These are phyloP conservation scores for Chloropsis hardwickii DNA, from an alignment of 2,113 vertebrate species.

Conservation along the genomic window DNA sequence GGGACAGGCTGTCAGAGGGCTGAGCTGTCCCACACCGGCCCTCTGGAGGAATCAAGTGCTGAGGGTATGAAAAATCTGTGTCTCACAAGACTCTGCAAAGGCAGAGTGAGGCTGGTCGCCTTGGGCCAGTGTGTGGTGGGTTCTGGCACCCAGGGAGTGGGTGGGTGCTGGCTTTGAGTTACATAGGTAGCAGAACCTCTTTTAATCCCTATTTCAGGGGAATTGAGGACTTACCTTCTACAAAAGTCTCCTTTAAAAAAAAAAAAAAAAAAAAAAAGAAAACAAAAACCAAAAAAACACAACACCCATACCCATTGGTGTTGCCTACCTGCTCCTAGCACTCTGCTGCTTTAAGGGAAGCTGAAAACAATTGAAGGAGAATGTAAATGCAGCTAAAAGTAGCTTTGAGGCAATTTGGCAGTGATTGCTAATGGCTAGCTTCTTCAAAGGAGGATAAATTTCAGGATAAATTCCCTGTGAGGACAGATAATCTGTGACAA, in stretches of 20 bases:
- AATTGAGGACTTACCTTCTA: neutral
- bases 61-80: neutral
- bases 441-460: neutral
- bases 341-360: neutral
- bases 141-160: neutral
- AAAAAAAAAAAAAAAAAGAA: too few relatives aligned
- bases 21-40: neutral
- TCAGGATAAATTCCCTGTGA: neutral
- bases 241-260: neutral
- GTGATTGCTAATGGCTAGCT: neutral
- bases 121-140: rapidly evolving
- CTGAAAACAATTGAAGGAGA: neutral
- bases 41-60: rapidly evolving
- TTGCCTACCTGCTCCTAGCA: rapidly evolving
- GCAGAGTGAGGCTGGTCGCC: neutral
- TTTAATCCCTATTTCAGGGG: neutral
- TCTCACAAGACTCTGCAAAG: neutral
- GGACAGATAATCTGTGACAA: neutral
- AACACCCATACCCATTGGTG: neutral
- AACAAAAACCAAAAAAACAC: too few relatives aligned
- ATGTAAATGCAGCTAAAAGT: neutral
- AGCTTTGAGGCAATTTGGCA: neutral
- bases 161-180: neutral
- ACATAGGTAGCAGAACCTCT: neutral
- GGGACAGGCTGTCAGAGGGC: constrained; percentile 12